Evolutionary conservation across 2,888 invertebrate genomes (phyloP), one percentile per base, ranked within the genome.

Genomic region (Cephonodes hylas): DNA sequence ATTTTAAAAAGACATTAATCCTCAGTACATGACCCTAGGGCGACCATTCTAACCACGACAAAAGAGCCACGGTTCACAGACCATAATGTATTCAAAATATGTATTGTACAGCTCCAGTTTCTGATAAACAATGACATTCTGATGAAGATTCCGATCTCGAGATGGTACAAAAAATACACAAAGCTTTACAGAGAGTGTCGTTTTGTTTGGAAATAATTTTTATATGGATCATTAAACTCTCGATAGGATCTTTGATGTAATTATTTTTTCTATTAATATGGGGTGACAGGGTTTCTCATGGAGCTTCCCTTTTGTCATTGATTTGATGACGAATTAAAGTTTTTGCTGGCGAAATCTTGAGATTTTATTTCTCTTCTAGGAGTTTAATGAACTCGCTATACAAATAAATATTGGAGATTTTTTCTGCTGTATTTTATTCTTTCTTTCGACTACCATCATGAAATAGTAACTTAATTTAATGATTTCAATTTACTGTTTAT

Each of bases 81-180:
- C 34, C 59, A 22, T 59, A 88, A 89, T 88, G 81, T 85, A 91
- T 91, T 88, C 88, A 88, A 86, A 89, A 88, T 87, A 89, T 87
- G 84, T 86, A 86, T 89, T 90, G 88, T 89, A 81, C 77, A 78
- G 78, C 77, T 78, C 79, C 71, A 81, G 79, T 80, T 77, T 74
- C 79, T 83, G 73, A 70, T 86, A 87, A 78, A 91, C 89, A 89
- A 91, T 86, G 82, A 81, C 79, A 81, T 76, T 80, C 74, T 77
- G 77, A 72, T 81, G 76, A 72, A 75, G 79, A 85, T 84, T 79
- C 76, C 72, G 76, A 80, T 81, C 80, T 75, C 10, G 72, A 70
- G 65, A 69, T 73, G 73, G 77, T 5, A 82, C 80, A 79, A 77
- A 75, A 69, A 71, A 75, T 72, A 71, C 67, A 74, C 68, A 76